A percentile compares a stretch with the other conserved stretches of the same genome.
phyloP scores from a whole-genome alignment of 2,113 vertebrate species.

The Microcebus ravelobensis region DNA sequence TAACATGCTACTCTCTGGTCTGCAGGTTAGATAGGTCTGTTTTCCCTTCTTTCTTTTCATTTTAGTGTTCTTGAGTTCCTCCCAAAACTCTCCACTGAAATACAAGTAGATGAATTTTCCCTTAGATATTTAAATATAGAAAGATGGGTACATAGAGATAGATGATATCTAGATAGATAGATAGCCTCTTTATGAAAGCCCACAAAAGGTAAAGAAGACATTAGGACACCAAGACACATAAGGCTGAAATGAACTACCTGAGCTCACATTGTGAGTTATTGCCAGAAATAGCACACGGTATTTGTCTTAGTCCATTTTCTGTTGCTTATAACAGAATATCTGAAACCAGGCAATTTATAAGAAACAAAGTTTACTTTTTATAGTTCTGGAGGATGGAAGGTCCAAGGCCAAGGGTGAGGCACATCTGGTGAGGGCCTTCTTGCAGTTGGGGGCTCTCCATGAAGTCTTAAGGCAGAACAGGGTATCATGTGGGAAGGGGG shows the following conservation, averaged over 20 bases:
- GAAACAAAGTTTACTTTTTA: neutral
- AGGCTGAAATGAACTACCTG: too few species aligned
- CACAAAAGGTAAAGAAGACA: neutral
- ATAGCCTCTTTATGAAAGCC: neutral
- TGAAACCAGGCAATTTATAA: too few species aligned
- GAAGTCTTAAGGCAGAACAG: neutral
- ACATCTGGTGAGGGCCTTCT: neutral
- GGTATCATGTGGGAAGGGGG: neutral
- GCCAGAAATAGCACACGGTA: neutral
- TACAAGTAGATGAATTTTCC: neutral
- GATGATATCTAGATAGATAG: too few species aligned
- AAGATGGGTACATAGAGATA: neutral
- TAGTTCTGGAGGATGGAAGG: neutral
- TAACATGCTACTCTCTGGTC: neutral
- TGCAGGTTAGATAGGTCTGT: neutral
- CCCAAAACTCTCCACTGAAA: neutral
- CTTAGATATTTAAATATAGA: neutral
- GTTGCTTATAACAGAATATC: neutral
- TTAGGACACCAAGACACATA: neutral
- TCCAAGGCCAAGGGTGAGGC: neutral
- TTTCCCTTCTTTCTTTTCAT: neutral
- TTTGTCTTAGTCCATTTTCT: neutral
- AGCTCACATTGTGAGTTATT: neutral
- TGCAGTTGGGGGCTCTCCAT: neutral
- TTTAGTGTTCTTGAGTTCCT: neutral